phyloP scores from a whole-genome alignment of 37 sponge, comb jelly and placozoan species.

The Amphimedon queenslandica region DNA sequence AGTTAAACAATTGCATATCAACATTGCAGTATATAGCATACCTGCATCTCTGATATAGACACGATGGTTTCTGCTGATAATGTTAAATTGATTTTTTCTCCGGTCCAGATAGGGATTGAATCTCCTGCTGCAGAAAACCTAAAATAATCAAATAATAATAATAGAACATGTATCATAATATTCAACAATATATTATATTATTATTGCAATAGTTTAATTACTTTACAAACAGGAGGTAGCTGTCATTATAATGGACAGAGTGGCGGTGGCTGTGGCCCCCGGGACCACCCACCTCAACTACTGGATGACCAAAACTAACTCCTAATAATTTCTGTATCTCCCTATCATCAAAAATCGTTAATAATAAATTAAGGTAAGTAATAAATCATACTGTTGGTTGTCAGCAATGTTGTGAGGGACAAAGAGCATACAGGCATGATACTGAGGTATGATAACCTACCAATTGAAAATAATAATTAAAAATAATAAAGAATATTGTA shows the following conservation, averaged over 20 bases:
- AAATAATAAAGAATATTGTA: too few species aligned
- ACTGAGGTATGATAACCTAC: slow-evolving; percentile 36
- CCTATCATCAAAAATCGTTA: not conserved
- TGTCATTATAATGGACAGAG: not conserved
- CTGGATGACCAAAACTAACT: slow-evolving; percentile 33
- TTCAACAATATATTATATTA: too few species aligned
- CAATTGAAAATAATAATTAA: not conserved
- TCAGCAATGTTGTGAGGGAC: slow-evolving; percentile 41
- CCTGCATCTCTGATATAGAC: slow-evolving; percentile 51
- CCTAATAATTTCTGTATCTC: slow-evolving; percentile 52
- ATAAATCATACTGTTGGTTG: slow-evolving; percentile 34
- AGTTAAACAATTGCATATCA: not conserved
- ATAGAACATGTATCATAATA: too few species aligned
- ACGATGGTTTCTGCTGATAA: slow-evolving; percentile 55
- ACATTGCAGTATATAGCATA: slow-evolving; percentile 4
- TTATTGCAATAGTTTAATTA: too few species aligned
- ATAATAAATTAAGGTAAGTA: not conserved
- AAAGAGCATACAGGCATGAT: slow-evolving; percentile 54
- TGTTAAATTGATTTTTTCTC: slow-evolving; percentile 23
- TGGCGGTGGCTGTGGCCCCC: too few species aligned
- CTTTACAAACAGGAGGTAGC: not conserved
- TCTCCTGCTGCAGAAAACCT: not conserved
- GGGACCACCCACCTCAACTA: not conserved
- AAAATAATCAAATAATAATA: not conserved
- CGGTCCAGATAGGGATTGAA: slow-evolving; percentile 40